Conservation (phyloP, 2,888 invertebrate genomes). For the Diadromus collaris region DNA sequence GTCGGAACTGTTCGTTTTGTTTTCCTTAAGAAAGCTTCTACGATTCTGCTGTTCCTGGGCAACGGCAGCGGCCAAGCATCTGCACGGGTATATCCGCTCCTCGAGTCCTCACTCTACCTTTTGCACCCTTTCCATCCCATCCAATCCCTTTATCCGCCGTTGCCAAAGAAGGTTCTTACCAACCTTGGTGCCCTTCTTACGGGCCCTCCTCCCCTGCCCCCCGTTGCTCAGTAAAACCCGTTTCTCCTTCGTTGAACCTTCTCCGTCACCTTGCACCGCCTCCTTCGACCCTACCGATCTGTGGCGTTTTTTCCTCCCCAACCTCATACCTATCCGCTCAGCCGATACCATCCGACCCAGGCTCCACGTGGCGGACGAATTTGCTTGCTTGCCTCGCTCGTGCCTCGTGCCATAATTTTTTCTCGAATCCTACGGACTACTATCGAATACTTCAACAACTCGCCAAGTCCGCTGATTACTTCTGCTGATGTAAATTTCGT, state of each 20-base stretch:
- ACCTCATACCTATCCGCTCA: slow-evolving; percentile 14
- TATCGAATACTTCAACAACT: not conserved
- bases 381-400: not conserved
- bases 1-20: slow-evolving; percentile 15
- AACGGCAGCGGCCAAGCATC: slow-evolving; percentile 21
- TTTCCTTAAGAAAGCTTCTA: slow-evolving; percentile 16
- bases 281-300: slow-evolving; percentile 58
- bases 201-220: slow-evolving; percentile 55
- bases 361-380: not conserved
- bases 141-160: slow-evolving; percentile 50
- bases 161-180: slow-evolving; percentile 40
- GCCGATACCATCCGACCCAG: slow-evolving; percentile 1
- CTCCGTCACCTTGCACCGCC: slow-evolving; percentile 51
- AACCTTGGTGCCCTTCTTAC: slow-evolving; percentile 40
- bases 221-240: slow-evolving; percentile 68
- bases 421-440: not conserved
- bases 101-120: slow-evolving; percentile 36
- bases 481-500: not conserved
- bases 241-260: slow-evolving; percentile 63
- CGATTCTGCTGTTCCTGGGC: slow-evolving; percentile 25
- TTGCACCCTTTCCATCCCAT: slow-evolving; percentile 47
- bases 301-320: not conserved
- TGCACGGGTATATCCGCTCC: slow-evolving; percentile 3
- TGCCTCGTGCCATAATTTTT: not conserved
- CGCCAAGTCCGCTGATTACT: not conserved